Evolutionary conservation across 2,113 vertebrate genomes (phyloP).

Genomic region (Clupea harengus): DNA sequence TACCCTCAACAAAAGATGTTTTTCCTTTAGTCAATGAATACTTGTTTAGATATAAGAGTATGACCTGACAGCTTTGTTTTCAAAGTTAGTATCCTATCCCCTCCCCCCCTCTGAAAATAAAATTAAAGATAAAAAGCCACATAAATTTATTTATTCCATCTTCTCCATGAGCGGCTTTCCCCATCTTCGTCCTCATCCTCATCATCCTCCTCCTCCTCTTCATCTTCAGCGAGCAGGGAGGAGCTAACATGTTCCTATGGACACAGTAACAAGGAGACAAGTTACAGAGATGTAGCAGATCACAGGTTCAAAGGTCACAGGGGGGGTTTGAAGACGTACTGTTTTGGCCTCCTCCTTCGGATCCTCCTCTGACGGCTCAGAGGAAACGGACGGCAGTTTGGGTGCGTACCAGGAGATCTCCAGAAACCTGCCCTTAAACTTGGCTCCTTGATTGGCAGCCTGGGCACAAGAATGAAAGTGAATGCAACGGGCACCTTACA

Average conservation of each 20-base stretch:
- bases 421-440: conserved; percentile 92
- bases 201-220: conserved; percentile 91
- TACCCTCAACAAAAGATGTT: not conserved
- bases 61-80: not conserved
- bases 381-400: conserved; percentile 87
- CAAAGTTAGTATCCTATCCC: not conserved
- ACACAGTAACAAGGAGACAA: conserved; percentile 17
- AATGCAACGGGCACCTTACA: not conserved
- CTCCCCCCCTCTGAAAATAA: not conserved
- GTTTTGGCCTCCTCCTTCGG: conserved; percentile 85
- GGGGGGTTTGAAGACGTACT: conserved; percentile 37
- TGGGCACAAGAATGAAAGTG: conserved; percentile 49
- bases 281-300: not conserved
- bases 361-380: conserved; percentile 90
- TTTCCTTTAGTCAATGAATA: not conserved
- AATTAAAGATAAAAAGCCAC: conserved; percentile 34
- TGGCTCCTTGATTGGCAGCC: conserved; percentile 95
- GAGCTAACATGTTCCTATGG: conserved; percentile 84
- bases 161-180: conserved; percentile 95
- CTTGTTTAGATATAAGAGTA: not conserved
- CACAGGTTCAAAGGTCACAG: not conserved
- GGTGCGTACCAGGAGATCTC: conserved; percentile 97
- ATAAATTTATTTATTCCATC: conserved; percentile 72
- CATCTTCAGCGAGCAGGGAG: conserved; percentile 77
- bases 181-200: conserved; percentile 95